Percentiles rank a stretch among this genome's conserved stretches.
These are phyloP conservation scores for Cyphomyrus plagiostoma DNA, from an alignment of 2,113 vertebrate genomes.

Conservation along the genomic window DNA sequence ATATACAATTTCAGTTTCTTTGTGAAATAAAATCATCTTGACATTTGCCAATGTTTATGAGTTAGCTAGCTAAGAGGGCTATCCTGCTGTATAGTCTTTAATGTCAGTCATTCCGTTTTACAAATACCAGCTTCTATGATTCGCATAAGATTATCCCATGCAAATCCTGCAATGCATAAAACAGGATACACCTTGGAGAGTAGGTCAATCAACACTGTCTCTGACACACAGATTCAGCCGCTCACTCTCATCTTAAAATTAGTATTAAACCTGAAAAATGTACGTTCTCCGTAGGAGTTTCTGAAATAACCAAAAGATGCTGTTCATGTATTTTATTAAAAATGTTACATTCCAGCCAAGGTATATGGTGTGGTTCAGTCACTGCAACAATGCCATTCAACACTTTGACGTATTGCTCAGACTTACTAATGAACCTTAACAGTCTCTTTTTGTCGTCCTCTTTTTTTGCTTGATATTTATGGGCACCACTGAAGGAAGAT, in stretches of 20 bases:
- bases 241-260: background rate
- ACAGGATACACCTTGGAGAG: background rate
- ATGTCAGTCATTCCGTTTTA: background rate
- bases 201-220: background rate
- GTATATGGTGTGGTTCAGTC: background rate
- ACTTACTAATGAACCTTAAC: background rate
- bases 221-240: background rate
- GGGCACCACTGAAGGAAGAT: background rate
- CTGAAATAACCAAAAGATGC: background rate
- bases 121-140: background rate
- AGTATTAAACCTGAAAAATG: background rate
- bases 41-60: background rate
- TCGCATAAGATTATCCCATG: background rate
- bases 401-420: background rate
- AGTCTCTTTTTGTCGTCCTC: background rate
- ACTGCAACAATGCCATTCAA: background rate
- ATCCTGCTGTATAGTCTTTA: background rate
- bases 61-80: background rate
- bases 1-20: background rate
- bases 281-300: background rate
- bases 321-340: background rate
- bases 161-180: background rate
- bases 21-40: background rate
- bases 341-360: background rate
- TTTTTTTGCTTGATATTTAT: background rate